A percentile compares a stretch with the other conserved stretches of the same genome.
Evolutionary conservation across 2,113 vertebrate genomes (phyloP).

Genomic region (Arizona elegans): DNA sequence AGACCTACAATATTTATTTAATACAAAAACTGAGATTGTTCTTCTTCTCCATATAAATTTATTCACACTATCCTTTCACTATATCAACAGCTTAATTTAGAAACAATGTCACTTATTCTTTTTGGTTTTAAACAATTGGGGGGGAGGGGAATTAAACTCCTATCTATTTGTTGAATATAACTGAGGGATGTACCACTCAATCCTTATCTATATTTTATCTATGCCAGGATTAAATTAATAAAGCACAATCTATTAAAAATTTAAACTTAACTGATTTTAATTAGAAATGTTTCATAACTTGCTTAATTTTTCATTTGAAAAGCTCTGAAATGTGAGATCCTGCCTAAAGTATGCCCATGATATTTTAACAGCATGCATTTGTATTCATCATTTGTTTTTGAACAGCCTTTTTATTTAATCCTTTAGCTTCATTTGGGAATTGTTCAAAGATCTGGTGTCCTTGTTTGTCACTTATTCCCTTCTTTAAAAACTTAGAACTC

Average conservation of each 20-base stretch:
- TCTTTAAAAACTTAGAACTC: conserved; percentile 30
- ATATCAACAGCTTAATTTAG: background rate
- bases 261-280: background rate
- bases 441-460: conserved; percentile 7
- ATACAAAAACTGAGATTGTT: background rate
- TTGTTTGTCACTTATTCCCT: conserved; percentile 9
- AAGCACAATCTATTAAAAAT: background rate
- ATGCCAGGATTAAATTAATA: background rate
- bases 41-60: background rate
- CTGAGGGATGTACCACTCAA: background rate
- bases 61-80: background rate
- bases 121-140: background rate
- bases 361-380: conserved; percentile 11
- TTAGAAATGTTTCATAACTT: background rate
- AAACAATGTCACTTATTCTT: background rate
- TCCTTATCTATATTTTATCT: background rate
- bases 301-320: background rate
- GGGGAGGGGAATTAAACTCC: background rate
- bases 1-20: background rate
- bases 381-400: background rate
- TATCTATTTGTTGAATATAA: background rate
- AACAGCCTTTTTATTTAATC: background rate
- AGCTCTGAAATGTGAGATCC: background rate
- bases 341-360: background rate
- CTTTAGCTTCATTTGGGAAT: background rate